Percentiles rank a stretch among this genome's conserved stretches.
Evolutionary conservation across 2,888 invertebrate species (phyloP).

Genomic region (Xanthorhoe spadicearia): DNA sequence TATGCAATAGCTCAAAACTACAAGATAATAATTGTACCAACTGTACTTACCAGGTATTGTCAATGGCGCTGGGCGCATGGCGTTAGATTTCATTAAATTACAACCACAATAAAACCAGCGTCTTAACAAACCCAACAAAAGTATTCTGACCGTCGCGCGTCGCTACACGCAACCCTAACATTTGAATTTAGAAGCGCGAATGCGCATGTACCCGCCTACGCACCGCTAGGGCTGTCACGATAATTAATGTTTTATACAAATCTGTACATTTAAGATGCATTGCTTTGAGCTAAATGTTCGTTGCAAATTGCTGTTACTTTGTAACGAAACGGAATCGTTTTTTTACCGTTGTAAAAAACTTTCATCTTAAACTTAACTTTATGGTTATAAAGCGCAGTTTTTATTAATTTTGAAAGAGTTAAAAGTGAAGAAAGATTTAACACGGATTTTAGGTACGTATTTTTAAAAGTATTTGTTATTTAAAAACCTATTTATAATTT

Average conservation of each 20-base stretch:
- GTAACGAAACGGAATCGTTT: not conserved
- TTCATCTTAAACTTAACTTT: too few species aligned
- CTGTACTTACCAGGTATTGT: too few species aligned
- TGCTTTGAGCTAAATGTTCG: conserved; percentile 11
- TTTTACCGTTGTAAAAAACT: too few species aligned
- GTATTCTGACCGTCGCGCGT: not conserved
- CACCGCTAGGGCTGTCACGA: conserved; percentile 49
- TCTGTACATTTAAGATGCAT: conserved; percentile 26
- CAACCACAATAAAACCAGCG: not conserved
- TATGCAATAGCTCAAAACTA: too few species aligned
- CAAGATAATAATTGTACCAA: too few species aligned
- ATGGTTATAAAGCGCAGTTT: too few species aligned
- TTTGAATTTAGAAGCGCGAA: conserved; percentile 57
- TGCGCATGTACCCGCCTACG: conserved; percentile 59
- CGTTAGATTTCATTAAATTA: too few species aligned
- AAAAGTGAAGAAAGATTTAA: too few species aligned
- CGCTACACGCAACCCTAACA: conserved; percentile 29
- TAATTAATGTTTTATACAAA: conserved; percentile 31
- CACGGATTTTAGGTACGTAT: too few species aligned
- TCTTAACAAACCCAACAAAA: not conserved
- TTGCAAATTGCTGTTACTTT: not conserved
- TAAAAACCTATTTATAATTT: too few species aligned
- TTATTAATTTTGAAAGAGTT: too few species aligned
- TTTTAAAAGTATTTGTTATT: too few species aligned
- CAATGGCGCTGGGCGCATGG: not conserved